Percentiles rank a stretch among this genome's conserved stretches.
These are phyloP conservation scores for Rhizoglyphus robini DNA, from an alignment of 1,140 invertebrate genomes.

Conservation along the genomic window DNA sequence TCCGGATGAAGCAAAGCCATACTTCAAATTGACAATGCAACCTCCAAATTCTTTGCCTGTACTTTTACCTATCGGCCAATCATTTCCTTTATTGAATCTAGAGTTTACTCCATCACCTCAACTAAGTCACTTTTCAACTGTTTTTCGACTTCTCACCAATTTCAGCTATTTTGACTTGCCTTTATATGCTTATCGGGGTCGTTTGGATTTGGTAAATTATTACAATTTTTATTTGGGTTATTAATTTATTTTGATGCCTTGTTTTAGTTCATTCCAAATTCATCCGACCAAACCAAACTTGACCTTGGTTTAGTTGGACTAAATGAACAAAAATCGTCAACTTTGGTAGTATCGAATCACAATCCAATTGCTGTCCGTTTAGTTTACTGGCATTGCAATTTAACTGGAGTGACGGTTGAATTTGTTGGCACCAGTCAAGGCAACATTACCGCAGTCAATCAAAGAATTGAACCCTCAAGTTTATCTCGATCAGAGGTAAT, in stretches of 20 bases:
- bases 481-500: not conserved
- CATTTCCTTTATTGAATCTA: not conserved
- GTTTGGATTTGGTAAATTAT: constrained; percentile 43
- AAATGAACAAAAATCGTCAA: constrained; percentile 48
- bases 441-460: constrained; percentile 39
- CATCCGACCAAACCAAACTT: constrained; percentile 43
- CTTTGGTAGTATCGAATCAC: constrained; percentile 57
- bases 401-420: constrained; percentile 49
- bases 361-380: constrained; percentile 56
- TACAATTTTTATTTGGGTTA: not conserved
- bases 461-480: constrained; percentile 38
- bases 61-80: not conserved
- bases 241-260: constrained; percentile 23
- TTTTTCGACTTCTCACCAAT: constrained; percentile 54
- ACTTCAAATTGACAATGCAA: constrained; percentile 44
- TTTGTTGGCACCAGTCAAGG: constrained; percentile 54
- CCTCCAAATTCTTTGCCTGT: not conserved
- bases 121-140: constrained; percentile 32
- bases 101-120: constrained; percentile 16
- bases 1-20: constrained; percentile 41
- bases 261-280: constrained; percentile 36
- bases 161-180: constrained; percentile 53
- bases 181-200: constrained; percentile 58
- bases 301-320: constrained; percentile 61
- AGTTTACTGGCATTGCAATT: constrained; percentile 50